Conservation (phyloP, 2,888 invertebrate genomes). For the Therioaphis trifolii region DNA sequence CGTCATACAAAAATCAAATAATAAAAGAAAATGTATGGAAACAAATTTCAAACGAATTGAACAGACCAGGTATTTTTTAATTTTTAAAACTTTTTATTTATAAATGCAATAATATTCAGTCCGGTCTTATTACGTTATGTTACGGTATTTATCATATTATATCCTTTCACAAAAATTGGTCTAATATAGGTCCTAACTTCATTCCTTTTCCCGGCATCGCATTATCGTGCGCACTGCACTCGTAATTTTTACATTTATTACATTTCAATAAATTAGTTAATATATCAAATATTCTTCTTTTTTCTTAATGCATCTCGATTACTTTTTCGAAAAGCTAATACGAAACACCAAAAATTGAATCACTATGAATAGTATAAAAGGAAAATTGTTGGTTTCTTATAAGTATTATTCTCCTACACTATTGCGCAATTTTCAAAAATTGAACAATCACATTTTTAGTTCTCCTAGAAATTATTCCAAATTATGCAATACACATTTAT, state of each 20-base stretch:
- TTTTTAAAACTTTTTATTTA: too few species aligned
- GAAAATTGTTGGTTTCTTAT: conserved; percentile 15
- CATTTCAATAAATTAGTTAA: too few species aligned
- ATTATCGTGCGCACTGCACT: neutral
- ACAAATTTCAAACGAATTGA: too few species aligned
- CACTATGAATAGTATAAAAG: conserved; percentile 38
- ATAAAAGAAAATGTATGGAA: too few species aligned
- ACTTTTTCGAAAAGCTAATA: neutral
- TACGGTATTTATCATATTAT: too few species aligned
- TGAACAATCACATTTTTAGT: neutral
- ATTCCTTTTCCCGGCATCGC: neutral
- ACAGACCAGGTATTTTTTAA: too few species aligned
- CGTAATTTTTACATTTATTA: neutral
- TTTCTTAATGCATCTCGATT: neutral
- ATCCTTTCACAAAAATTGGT: too few species aligned
- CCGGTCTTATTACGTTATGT: too few species aligned
- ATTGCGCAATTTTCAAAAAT: conserved; percentile 36
- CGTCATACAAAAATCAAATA: too few species aligned
- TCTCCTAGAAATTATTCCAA: neutral
- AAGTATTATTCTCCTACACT: conserved; percentile 11
- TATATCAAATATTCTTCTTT: neutral
- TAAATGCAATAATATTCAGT: too few species aligned
- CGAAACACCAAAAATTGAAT: neutral
- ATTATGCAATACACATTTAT: neutral
- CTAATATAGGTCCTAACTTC: conserved; percentile 43